These are phyloP conservation scores for Sternarchorhynchus goeldii DNA, from an alignment of 2,797 vertebrate genomes.

Conservation along the genomic window DNA sequence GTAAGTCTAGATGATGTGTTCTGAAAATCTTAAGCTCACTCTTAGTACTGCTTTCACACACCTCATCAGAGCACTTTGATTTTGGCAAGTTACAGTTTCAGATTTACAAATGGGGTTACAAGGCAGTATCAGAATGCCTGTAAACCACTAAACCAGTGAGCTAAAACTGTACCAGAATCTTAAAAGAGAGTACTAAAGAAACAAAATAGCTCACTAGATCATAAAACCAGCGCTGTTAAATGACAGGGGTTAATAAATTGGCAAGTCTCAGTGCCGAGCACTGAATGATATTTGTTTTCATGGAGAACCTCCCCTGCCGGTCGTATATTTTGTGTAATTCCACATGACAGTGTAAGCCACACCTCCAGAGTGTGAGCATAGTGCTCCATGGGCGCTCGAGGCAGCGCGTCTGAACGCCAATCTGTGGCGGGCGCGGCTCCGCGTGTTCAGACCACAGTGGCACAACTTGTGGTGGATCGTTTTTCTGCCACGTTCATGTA, in stretches of 20 bases:
- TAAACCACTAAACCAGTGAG: slow-evolving; percentile 11
- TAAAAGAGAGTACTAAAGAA: slow-evolving; percentile 16
- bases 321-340: neutral
- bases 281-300: neutral
- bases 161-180: neutral
- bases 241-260: neutral
- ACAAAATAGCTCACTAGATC: slow-evolving; percentile 3
- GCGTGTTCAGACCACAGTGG: slow-evolving; percentile 52
- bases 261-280: neutral
- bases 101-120: slow-evolving; percentile 6
- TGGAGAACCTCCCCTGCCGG: neutral
- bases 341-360: neutral
- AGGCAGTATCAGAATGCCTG: slow-evolving; percentile 22
- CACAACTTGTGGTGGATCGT: slow-evolving; percentile 62
- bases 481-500: slow-evolving; percentile 59
- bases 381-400: neutral
- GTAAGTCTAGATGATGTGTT: neutral
- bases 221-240: slow-evolving; percentile 18
- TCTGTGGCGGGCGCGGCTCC: neutral
- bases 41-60: neutral
- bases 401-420: neutral
- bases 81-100: neutral
- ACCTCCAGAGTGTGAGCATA: slow-evolving; percentile 1
- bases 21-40: neutral
- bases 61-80: neutral